Base-by-base conservation (phyloP, 1,140 invertebrate species). In the Druon quercuslanigerum region DNA sequence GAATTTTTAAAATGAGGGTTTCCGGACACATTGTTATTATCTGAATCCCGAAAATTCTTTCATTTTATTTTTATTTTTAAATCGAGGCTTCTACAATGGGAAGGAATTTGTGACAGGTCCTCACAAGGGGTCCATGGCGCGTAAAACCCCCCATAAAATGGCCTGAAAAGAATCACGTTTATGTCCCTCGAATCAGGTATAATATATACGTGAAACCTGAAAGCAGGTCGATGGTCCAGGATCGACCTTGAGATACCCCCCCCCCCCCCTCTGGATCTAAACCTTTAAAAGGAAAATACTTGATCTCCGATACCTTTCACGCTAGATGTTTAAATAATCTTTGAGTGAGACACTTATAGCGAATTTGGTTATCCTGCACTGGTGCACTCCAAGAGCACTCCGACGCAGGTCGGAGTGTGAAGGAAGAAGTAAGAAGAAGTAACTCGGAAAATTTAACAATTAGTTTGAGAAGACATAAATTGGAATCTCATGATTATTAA, bases 111-210 rank as follows among this genome's bases (percentile, higher is more conserved):
- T 19, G 57, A 8, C 33, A 66, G 57, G 57, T 66, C 57, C 19
- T 33, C 13, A 66, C 20, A 66, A 66, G 33, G 57, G 60, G 33
- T 66, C 60, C n/a, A 54, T 54, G 17, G 52, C 3, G 52, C 52
- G 17, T 66, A 66, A 66, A 40, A n/a, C 46, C 6, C 25, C 33
- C 60, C 16, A 40, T 40, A 40, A 66, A 66, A n/a, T 40, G 25
- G 13, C 13, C 25, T 54, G 52, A 54, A n/a, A 66, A 66, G 60
- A 66, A 66, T 66, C 60, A 66, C 60, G n/a, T 66, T 66, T 25
- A 16, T 66, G 20, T 25, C 57, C 57, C 16, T 54, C 17, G 57
- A 66, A 66, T 66, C 60, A 40, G 25, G 60, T 66, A 66, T 66
- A 7, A 13, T n/a, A 8, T 54, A 13, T 11, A 16, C 25, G 3